Conservation (phyloP, 2,113 vertebrate species). For the Sceloporus undulatus region DNA sequence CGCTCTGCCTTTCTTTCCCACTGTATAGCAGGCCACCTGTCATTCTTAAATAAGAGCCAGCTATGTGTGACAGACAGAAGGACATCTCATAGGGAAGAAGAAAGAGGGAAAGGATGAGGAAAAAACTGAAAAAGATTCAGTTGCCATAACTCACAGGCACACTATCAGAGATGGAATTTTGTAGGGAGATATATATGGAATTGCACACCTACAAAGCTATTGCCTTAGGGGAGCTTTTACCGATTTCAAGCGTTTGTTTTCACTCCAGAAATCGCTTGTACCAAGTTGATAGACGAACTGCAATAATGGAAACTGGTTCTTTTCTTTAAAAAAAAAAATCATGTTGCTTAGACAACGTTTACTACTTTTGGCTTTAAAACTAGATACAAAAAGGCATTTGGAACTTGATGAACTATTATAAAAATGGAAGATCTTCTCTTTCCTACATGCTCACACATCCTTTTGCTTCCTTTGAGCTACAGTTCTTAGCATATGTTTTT, state of each 20-base stretch:
- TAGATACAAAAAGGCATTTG: conserved; percentile 32
- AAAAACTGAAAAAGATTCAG: conserved; percentile 61
- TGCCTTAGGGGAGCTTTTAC: conserved; percentile 69
- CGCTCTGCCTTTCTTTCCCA: conserved; percentile 43
- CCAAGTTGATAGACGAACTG: conserved; percentile 52
- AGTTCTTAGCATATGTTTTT: not conserved
- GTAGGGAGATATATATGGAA: conserved; percentile 45
- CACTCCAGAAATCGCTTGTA: conserved; percentile 55
- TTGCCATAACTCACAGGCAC: conserved; percentile 30
- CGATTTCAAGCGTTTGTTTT: conserved; percentile 62
- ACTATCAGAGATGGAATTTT: conserved; percentile 25
- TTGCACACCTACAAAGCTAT: conserved; percentile 61
- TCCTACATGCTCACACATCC: not conserved
- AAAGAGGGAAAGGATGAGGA: conserved; percentile 43
- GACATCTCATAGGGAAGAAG: conserved; percentile 30
- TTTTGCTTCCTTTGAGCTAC: conserved; percentile 22
- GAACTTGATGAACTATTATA: conserved; percentile 41
- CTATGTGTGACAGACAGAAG: conserved; percentile 49
- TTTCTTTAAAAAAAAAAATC: conserved; percentile 21
- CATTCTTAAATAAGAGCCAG: conserved; percentile 56
- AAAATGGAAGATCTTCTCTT: conserved; percentile 13
- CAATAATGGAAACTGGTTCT: conserved; percentile 54
- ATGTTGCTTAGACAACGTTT: conserved; percentile 47
- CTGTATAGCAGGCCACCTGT: conserved; percentile 62
- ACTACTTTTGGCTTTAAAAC: conserved; percentile 53